phyloP scores from a whole-genome alignment of 2,113 vertebrate genomes.

The Plecturocebus donacophilus region DNA sequence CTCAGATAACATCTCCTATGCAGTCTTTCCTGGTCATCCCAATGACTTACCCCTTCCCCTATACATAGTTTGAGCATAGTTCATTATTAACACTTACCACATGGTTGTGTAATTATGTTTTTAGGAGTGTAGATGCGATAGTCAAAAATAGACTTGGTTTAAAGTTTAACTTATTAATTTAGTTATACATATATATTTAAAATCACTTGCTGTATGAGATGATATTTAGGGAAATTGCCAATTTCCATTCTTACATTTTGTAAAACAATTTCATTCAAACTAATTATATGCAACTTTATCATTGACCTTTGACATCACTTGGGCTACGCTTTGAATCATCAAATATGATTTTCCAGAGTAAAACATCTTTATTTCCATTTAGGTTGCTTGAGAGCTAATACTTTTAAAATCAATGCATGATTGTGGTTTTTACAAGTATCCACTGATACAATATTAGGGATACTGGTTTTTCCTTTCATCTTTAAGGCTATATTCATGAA shows the following conservation, averaged over 20 bases:
- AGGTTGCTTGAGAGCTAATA: neutral
- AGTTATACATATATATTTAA: neutral
- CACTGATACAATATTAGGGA: neutral
- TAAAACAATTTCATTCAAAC: slow-evolving; percentile 2
- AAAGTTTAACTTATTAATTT: neutral
- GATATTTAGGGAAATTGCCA: neutral
- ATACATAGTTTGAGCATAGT: neutral
- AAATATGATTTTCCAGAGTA: neutral
- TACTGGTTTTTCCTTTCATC: neutral
- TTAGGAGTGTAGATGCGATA: neutral
- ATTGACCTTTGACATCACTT: neutral
- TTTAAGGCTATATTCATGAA: neutral
- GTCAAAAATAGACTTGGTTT: neutral
- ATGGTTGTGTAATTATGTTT: neutral
- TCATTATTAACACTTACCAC: neutral
- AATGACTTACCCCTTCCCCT: neutral
- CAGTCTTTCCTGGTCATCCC: neutral
- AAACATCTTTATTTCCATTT: neutral
- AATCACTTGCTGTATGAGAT: neutral
- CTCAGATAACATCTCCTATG: neutral
- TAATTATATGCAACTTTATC: neutral
- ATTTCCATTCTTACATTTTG: neutral
- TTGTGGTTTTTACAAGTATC: neutral
- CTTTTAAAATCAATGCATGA: neutral
- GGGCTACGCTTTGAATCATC: neutral